Evolutionary conservation across 2,113 vertebrate genomes (phyloP).

Genomic region (Dasypus novemcinctus): DNA sequence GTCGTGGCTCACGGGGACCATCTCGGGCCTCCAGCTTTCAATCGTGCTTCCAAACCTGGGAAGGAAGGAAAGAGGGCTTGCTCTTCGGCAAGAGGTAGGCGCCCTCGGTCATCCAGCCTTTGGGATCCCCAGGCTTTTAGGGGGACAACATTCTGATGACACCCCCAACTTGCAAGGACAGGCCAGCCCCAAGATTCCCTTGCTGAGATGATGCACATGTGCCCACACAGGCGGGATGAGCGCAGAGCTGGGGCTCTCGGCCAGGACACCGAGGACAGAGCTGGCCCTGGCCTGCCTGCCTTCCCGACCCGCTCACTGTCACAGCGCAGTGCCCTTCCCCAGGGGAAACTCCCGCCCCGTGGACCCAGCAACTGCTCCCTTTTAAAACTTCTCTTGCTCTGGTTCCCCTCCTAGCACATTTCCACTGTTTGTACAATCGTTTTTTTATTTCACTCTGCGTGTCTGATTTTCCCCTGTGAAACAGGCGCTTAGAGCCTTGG

Average conservation of each 20-base stretch:
- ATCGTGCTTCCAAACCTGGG: constrained; percentile 85
- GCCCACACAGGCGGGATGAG: fast-evolving
- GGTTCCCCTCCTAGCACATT: background rate
- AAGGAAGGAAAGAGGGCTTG: background rate
- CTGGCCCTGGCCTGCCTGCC: background rate
- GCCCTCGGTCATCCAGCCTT: fast-evolving
- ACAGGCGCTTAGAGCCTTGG: background rate
- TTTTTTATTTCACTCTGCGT: background rate
- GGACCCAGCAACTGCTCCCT: background rate
- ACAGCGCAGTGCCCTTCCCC: no score
- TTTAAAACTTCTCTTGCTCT: background rate
- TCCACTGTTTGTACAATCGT: background rate
- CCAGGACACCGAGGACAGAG: no score
- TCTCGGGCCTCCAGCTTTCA: constrained; percentile 81
- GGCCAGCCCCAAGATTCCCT: background rate
- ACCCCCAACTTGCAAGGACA: background rate
- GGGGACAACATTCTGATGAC: background rate
- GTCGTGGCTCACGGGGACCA: constrained; percentile 79
- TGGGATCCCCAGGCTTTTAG: background rate
- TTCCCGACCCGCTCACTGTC: background rate
- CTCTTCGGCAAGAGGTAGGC: fast-evolving
- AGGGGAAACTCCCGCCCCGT: background rate
- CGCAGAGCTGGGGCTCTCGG: background rate
- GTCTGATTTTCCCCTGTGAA: background rate
- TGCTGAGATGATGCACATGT: background rate